Evolutionary conservation across 2,888 invertebrate species (phyloP).

Genomic region (Therioaphis trifolii): DNA sequence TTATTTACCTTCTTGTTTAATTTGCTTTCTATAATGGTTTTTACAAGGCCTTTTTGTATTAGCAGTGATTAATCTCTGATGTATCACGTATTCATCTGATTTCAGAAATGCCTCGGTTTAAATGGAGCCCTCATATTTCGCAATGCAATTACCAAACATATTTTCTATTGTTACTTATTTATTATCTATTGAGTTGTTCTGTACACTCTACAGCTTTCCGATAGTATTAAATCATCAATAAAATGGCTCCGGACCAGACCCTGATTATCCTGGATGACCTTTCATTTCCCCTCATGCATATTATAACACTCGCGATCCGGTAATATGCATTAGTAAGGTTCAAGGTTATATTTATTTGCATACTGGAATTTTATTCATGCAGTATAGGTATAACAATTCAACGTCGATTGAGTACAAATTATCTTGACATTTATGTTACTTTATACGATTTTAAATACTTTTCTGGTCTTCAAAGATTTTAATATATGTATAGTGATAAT

Average conservation of each 20-base stretch:
- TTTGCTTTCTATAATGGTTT: neutral
- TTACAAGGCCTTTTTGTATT: neutral
- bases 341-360: conserved; percentile 48
- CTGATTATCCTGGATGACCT: neutral
- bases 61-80: neutral
- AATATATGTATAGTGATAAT: no score
- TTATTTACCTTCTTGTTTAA: neutral
- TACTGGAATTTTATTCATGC: conserved; percentile 37
- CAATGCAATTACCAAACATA: no score
- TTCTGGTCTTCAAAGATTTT: no score
- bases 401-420: neutral
- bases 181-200: no score
- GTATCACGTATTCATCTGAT: neutral
- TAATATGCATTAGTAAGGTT: conserved; percentile 36
- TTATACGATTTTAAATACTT: neutral
- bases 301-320: conserved; percentile 11
- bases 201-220: neutral
- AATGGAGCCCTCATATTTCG: no score
- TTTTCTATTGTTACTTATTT: no score
- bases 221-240: neutral
- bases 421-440: neutral
- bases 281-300: neutral
- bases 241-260: neutral
- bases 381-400: neutral
- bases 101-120: neutral